These are phyloP conservation scores for Lutraria rhynchaena DNA, from an alignment of 1,140 invertebrate genomes.

Conservation along the genomic window DNA sequence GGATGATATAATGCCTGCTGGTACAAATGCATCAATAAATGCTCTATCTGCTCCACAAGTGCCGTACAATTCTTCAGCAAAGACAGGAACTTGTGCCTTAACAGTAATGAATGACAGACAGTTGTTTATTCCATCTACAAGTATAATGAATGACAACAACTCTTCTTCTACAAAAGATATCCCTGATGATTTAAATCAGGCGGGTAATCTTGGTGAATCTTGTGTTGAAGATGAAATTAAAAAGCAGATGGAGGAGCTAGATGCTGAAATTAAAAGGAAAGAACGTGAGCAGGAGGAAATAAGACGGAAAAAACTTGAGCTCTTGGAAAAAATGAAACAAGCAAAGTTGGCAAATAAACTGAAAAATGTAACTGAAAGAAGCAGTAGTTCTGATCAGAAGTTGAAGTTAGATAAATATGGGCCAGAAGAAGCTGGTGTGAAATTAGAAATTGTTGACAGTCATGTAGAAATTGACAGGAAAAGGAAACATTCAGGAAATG, in stretches of 20 bases:
- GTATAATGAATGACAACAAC: neutral
- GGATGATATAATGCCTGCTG: neutral
- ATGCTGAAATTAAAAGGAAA: conserved; percentile 40
- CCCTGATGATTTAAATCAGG: neutral
- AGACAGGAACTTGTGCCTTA: too few relatives aligned
- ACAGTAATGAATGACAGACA: too few relatives aligned
- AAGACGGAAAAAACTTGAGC: conserved; percentile 22
- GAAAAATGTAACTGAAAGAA: too few relatives aligned
- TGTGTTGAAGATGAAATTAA: conserved; percentile 37
- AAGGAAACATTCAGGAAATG: neutral
- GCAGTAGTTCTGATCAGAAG: too few relatives aligned
- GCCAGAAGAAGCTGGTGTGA: too few relatives aligned
- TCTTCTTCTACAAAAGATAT: neutral
- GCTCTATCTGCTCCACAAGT: neutral
- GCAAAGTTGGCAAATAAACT: conserved; percentile 1
- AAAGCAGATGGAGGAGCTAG: conserved; percentile 50
- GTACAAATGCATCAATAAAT: neutral
- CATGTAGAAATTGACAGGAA: neutral
- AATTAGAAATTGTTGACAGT: too few relatives aligned
- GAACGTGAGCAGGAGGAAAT: conserved; percentile 50
- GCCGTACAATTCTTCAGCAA: neutral
- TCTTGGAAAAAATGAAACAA: conserved; percentile 44
- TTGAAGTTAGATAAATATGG: neutral
- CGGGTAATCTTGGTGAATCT: neutral
- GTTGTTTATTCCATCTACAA: neutral